A percentile compares a stretch with the other conserved stretches of the same genome.
These are phyloP conservation scores for Macrostomum cliftonense DNA, from an alignment of 2,888 invertebrate genomes.

Conservation along the genomic window DNA sequence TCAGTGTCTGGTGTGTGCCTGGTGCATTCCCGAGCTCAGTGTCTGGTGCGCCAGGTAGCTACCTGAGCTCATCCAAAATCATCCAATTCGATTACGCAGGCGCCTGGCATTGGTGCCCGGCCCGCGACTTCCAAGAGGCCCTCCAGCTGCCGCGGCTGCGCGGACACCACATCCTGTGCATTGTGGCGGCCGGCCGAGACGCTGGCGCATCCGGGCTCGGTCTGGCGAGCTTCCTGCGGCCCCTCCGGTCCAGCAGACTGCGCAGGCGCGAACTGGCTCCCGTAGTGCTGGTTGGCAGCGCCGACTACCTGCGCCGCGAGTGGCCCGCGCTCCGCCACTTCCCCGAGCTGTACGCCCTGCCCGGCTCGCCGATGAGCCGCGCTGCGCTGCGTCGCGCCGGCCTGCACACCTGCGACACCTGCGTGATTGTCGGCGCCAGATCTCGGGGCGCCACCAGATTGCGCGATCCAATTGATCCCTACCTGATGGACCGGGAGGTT, in stretches of 20 bases:
- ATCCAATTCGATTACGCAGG: conserved; percentile 86
- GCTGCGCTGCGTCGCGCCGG: conserved; percentile 92
- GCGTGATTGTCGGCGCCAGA: conserved; percentile 92
- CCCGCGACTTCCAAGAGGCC: conserved; percentile 54
- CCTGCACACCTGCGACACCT: conserved; percentile 97
- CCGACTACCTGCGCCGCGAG: conserved; percentile 84
- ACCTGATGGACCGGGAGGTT: conserved; percentile 95
- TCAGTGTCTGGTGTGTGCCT: too few species aligned
- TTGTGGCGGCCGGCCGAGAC: conserved; percentile 61
- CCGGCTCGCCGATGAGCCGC: conserved; percentile 89
- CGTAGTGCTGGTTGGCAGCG: conserved; percentile 89
- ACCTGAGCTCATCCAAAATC: too few species aligned
- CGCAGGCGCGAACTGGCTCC: conserved; percentile 96
- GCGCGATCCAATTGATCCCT: conserved; percentile 58
- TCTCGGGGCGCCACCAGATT: conserved; percentile 48
- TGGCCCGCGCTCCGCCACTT: conserved; percentile 98
- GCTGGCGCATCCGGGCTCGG: conserved; percentile 90
- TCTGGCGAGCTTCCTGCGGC: conserved; percentile 88
- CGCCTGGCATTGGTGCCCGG: conserved; percentile 98
- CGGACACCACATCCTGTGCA: conserved; percentile 82
- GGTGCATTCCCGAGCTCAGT: too few species aligned
- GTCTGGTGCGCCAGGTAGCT: too few species aligned
- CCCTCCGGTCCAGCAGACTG: conserved; percentile 84
- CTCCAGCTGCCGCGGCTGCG: conserved; percentile 8
- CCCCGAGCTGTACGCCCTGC: conserved; percentile 69